Evolutionary conservation across 2,888 invertebrate species (phyloP), one percentile per base, ranked within the genome.

Genomic region (Andricus quercusramuli): DNA sequence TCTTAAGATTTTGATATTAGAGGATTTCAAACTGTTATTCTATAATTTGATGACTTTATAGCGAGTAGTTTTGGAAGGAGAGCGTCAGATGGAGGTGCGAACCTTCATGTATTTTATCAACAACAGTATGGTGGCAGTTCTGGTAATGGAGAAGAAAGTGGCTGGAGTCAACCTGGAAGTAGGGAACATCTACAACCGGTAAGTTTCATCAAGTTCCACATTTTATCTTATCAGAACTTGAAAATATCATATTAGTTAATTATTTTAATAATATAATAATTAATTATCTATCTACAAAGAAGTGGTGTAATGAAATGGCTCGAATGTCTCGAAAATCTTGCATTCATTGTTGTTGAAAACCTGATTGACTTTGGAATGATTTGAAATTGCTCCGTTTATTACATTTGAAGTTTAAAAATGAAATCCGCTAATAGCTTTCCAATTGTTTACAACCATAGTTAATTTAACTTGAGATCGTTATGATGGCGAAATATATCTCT

Each of bases 81-180:
- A 87, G 98, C 98, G 78, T 98, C 98, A 20, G 99, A 99, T 93
- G 99, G 99, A 87, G 98, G 98, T 80, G 98, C 98, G 79, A 98
- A 98, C 94, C 95, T 98, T 85, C 97, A 97, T 86, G 95, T 96
- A 86, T 95, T 94, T 89, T 95, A 95, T 90, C 95, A 93, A 80
- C 90, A 90, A 78, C 91, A 91, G 80, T 90, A 91, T 11, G 88
- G 90, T 29, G 90, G 90, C 79, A 90, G 89, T 78, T 88, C 88
- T 64, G 89, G 89, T 80, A 90, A 88, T 78, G 90, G 91, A 81
- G 93, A 93, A 82, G 93, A 93, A 80, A 93, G 92, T 79, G 93
- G 91, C 20, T 95, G 95, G 94, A 94, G 94, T 89, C 94, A 95
- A 91, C 94, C 94, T 66, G 94, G 94, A 64, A 94, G 94, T 83